Base-by-base conservation (phyloP, 1,140 invertebrate genomes). In the Leptonema lineaticorne region DNA sequence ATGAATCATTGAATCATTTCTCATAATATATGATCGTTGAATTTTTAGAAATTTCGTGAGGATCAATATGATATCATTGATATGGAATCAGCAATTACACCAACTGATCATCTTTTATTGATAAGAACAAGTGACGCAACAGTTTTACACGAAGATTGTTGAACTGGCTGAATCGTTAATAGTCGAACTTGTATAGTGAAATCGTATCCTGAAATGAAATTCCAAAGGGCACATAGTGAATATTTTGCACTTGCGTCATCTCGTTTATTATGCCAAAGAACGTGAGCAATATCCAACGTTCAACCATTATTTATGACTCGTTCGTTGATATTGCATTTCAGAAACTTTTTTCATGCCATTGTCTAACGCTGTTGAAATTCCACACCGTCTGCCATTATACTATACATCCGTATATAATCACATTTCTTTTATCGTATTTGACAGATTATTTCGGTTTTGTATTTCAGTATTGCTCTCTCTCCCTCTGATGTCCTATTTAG, bases 71-170 rank as follows among this genome's bases (percentile, higher is more conserved):
- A 83, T 27, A 68, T 76, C 9, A 73, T 74, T 73, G 84, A 86
- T 59, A 75, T 77, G 71, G 85, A 86, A 69, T 77, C 84, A 74
- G 80, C 82, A 70, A 81, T 86, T 78, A 90, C 84, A 71, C 88
- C 89, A 67, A 90, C 88, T 74, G 94, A 96, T 81, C 95, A 96
- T 82, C 84, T 97, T 67, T 97, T n/a, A n/a, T n/a, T n/a, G n/a
- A n/a, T n/a, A n/a, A n/a, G n/a, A n/a, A n/a, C n/a, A n/a, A n/a
- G n/a, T n/a, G n/a, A n/a, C n/a, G n/a, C n/a, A n/a, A n/a, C n/a
- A n/a, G n/a, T n/a, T n/a, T n/a, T n/a, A n/a, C n/a, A n/a, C n/a
- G n/a, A n/a, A n/a, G n/a, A n/a, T n/a, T n/a, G n/a, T n/a, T n/a
- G n/a, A n/a, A n/a, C n/a, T n/a, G n/a, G n/a, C n/a, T n/a, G n/a